Percentiles rank a stretch among this genome's conserved stretches.
Evolutionary conservation across 53 echinoderm and acorn worm genomes (phyloP).

Genomic region (Paracentrotus lividus): DNA sequence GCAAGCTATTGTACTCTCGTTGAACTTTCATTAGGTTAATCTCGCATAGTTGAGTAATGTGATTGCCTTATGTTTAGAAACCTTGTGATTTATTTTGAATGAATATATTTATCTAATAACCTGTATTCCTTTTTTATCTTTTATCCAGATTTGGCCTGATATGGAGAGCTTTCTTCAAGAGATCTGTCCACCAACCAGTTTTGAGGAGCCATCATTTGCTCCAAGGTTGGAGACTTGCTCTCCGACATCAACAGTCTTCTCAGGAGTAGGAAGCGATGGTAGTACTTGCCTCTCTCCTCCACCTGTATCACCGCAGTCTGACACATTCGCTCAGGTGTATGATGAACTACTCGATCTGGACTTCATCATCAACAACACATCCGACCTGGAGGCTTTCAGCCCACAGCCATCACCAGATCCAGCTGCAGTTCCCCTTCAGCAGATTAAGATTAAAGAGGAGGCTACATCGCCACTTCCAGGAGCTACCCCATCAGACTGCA

Average conservation of each 20-base stretch:
- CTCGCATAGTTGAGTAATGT: neutral
- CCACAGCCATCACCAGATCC: constrained; percentile 52
- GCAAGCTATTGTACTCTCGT: neutral
- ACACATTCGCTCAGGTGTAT: constrained; percentile 67
- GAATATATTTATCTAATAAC: neutral
- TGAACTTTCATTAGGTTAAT: neutral
- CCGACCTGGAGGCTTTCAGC: constrained; percentile 42
- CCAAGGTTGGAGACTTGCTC: constrained; percentile 83
- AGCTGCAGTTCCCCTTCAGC: neutral
- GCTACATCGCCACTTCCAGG: constrained; percentile 81
- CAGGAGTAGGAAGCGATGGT: constrained; percentile 87
- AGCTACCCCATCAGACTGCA: constrained; percentile 58
- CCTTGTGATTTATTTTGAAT: neutral
- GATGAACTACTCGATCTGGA: constrained; percentile 93
- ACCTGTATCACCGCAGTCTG: constrained; percentile 72
- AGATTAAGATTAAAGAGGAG: constrained; percentile 92
- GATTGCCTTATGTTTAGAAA: neutral
- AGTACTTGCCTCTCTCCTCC: constrained; percentile 88
- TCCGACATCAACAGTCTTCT: constrained; percentile 82
- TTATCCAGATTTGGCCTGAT: constrained; percentile 88
- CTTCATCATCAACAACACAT: constrained; percentile 97
- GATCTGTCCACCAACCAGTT: constrained; percentile 70
- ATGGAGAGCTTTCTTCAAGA: constrained; percentile 89
- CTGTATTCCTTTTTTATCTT: neutral
- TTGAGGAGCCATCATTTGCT: constrained; percentile 71